A percentile compares a stretch with the other conserved stretches of the same genome.
Evolutionary conservation across 2,888 invertebrate genomes (phyloP).

Genomic region (Brassicogethes aeneus): DNA sequence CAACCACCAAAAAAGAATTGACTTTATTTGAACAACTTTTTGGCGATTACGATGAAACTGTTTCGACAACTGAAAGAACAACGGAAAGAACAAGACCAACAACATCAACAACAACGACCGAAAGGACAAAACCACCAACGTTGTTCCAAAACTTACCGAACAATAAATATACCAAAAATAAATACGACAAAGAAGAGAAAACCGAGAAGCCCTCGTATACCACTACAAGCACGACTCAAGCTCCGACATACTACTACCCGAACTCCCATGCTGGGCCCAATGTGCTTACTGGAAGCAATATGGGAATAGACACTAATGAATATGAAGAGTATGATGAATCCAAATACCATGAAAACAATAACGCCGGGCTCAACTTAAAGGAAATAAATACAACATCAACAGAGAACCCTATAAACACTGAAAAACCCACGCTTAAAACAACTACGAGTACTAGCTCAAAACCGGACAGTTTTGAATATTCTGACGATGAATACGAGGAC

Average conservation of each 20-base stretch:
- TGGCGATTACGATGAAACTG: constrained; percentile 38
- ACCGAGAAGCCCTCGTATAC: constrained; percentile 18
- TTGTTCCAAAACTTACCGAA: constrained; percentile 22
- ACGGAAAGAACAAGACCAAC: constrained; percentile 18
- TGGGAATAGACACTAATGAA: constrained; percentile 30
- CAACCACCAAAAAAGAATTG: constrained; percentile 37
- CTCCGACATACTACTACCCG: constrained; percentile 13
- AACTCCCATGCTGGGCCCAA: constrained; percentile 26
- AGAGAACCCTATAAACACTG: constrained; percentile 5
- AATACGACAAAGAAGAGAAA: constrained; percentile 14
- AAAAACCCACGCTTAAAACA: constrained; percentile 16
- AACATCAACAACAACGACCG: constrained; percentile 18
- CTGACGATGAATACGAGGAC: constrained; percentile 16
- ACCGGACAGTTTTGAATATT: constrained; percentile 7
- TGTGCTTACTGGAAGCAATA: constrained; percentile 24
- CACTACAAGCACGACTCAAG: too few relatives aligned
- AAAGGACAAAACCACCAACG: constrained; percentile 19
- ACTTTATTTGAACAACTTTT: constrained; percentile 40
- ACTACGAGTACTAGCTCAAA: constrained; percentile 5
- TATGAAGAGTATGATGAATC: constrained; percentile 31
- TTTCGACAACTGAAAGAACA: constrained; percentile 18
- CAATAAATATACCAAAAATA: constrained; percentile 17
- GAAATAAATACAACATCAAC: constrained; percentile 7
- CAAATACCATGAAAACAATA: constrained; percentile 26
- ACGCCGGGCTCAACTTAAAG: constrained; percentile 28